Percentiles rank a stretch among this genome's conserved stretches.
Conservation (phyloP, 2,797 vertebrate genomes). For the Ambastaia sidthimunki region DNA sequence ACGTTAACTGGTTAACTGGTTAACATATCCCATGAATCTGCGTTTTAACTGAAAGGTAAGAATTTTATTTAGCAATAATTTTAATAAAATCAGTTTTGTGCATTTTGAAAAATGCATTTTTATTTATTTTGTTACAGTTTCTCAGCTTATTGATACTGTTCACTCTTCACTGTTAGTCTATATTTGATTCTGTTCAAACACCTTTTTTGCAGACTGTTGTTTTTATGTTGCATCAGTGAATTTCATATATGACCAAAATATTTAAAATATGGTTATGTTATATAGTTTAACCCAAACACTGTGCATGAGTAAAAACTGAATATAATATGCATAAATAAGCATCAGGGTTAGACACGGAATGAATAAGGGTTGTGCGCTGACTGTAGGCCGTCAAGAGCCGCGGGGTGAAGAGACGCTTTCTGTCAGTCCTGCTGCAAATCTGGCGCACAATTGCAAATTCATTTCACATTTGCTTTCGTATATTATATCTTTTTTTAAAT, state of each 20-base stretch:
- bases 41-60: not conserved
- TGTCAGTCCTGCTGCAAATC: not conserved
- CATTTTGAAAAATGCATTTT: not conserved
- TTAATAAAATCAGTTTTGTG: not conserved
- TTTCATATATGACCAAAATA: conserved; percentile 9
- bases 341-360: not conserved
- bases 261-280: not conserved
- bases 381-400: conserved; percentile 11
- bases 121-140: conserved; percentile 10
- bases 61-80: not conserved
- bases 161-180: conserved; percentile 16
- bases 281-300: not conserved
- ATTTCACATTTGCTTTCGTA: not conserved
- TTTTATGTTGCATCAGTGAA: conserved; percentile 11
- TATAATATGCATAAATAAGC: not conserved
- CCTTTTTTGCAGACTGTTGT: conserved; percentile 1
- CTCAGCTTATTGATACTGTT: not conserved
- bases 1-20: not conserved
- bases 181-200: conserved; percentile 32
- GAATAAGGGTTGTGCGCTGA: not conserved
- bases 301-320: not conserved
- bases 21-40: not conserved
- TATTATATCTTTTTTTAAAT: not conserved
- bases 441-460: not conserved
- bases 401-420: not conserved